These are phyloP conservation scores for Lophura nycthemera DNA, from an alignment of 2,113 vertebrate species.

Conservation along the genomic window DNA sequence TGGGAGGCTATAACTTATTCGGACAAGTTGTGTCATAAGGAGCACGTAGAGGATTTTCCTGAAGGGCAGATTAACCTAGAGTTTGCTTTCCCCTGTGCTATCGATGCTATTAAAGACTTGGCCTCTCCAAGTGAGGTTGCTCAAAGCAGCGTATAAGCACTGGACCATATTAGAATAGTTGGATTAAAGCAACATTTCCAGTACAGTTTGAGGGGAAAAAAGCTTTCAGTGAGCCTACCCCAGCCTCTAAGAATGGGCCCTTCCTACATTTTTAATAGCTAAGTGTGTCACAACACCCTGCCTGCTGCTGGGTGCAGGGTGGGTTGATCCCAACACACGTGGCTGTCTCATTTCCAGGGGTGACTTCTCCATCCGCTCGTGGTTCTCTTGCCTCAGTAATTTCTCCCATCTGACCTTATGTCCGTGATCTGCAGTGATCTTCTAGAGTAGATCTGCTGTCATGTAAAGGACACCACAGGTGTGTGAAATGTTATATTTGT, in stretches of 20 bases:
- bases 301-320: neutral
- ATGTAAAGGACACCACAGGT: neutral
- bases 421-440: neutral
- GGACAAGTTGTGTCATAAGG: neutral
- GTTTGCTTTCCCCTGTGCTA: neutral
- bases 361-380: neutral
- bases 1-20: neutral
- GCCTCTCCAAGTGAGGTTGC: neutral
- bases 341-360: neutral
- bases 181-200: neutral
- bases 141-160: neutral
- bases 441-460: neutral
- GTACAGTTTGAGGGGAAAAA: neutral
- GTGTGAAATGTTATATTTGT: neutral
- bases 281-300: fast-evolving
- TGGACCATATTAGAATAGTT: neutral
- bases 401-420: neutral
- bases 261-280: neutral
- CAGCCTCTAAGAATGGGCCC: neutral
- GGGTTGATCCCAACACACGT: neutral
- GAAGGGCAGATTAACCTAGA: neutral
- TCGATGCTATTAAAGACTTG: neutral
- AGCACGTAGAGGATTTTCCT: neutral
- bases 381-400: neutral
- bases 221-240: neutral